Base-by-base conservation (phyloP, 2,888 invertebrate species). In the Polymixis lichenea region DNA sequence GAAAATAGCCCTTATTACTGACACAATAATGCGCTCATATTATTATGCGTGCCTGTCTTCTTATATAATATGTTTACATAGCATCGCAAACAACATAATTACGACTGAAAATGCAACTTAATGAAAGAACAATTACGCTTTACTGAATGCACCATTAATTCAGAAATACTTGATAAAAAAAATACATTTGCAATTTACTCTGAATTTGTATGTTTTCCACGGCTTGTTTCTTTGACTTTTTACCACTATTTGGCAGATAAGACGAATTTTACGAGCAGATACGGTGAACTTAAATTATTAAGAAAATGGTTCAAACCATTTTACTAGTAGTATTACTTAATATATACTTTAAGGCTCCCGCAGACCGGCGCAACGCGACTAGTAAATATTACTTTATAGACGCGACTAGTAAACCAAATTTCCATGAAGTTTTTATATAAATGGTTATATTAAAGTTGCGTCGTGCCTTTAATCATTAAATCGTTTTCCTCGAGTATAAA, bases 71-170 rank as follows among this genome's bases (percentile, higher is more conserved):
- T 62, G 19, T 58, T 71, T n/a, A 55, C 22, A 65, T n/a, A 1
- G 49, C 22, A 65, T 19, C 1, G 49, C 19, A 55, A 43, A 72
- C 49, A 19, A 13, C n/a, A 49, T 49, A 38, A 15, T 62, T 55
- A 25, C 49, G 43, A 17, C 17, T 64, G n/a, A 49, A 49, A 68
- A 61, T 9, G n/a, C 22, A 67, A 75, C 17, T 32, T 46, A 64
- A 76, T 56, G 11, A 67, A 75, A 38, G 2, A 78, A 15, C 25
- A n/a, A 60, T 22, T 32, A 56, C 17, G 17, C 15, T 61, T 9
- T 9, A 49, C 38, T 56, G 49, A 62, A 80, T 62, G 46, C 61
- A 62, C 19, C n/a, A 62, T 43, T 80, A 15, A 72, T 56, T 64
- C 19, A n/a, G 15, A 28, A 78, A n/a, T 19, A 43, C 19, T 55